Base-by-base conservation (phyloP, 2,888 invertebrate species). In the Mayetiola destructor region DNA sequence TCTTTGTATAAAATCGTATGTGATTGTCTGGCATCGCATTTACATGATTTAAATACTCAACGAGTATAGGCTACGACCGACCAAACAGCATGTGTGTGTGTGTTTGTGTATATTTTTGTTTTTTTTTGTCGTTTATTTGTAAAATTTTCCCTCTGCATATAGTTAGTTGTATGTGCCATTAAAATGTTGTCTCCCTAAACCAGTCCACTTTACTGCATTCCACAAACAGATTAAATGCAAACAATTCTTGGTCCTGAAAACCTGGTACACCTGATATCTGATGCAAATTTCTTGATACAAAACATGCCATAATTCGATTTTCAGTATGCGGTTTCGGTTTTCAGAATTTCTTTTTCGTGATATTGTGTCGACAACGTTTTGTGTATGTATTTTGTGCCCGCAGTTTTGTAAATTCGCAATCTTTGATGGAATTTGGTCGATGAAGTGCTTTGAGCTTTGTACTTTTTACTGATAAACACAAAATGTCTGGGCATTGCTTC, bases 221-320 rank as follows among this genome's bases (percentile, higher is more conserved):
- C 39, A 40, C 39, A 32, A 32, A 32, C 6, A 32, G 6, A 12
- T 12, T 9, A 32, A 32, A 32, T 32, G 32, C 12, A 32, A 32
- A 9, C 12, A 32, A 32, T 32, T 32, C 32, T 32, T 32, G 6
- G n/a, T n/a, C n/a, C n/a, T n/a, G n/a, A n/a, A n/a, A n/a, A n/a
- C n/a, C n/a, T n/a, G n/a, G n/a, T n/a, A n/a, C n/a, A n/a, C n/a
- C n/a, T n/a, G n/a, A n/a, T n/a, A n/a, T n/a, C n/a, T n/a, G n/a
- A n/a, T n/a, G n/a, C n/a, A n/a, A n/a, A n/a, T n/a, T n/a, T n/a
- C n/a, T n/a, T n/a, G n/a, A n/a, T n/a, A n/a, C n/a, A n/a, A n/a
- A n/a, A n/a, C n/a, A n/a, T n/a, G n/a, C 42, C 9, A 23, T 42
- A 21, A 42, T 42, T 42, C 42, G 42, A 42, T 42, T 42, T 42